Percentiles rank a stretch among this genome's conserved stretches.
These are phyloP conservation scores for Drosophila mayri DNA, from an alignment of 1,140 invertebrate genomes.

Conservation along the genomic window DNA sequence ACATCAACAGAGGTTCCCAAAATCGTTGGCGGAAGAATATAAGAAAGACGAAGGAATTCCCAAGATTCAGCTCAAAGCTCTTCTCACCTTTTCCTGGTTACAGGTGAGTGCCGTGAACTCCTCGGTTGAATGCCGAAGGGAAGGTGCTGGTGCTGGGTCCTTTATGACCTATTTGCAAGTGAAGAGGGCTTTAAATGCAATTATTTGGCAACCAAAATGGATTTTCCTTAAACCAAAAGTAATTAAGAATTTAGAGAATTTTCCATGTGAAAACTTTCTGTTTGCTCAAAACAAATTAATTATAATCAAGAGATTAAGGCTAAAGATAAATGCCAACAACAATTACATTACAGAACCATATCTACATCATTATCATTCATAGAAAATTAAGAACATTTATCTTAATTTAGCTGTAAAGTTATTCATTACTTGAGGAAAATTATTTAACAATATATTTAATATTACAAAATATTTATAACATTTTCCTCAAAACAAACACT, in stretches of 20 bases:
- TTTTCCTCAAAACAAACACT: not conserved
- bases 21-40: not conserved
- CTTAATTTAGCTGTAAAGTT: not conserved
- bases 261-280: not conserved
- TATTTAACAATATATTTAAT: not conserved
- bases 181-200: conserved; percentile 48
- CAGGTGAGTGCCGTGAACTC: conserved; percentile 40
- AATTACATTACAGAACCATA: not conserved
- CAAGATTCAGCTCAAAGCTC: conserved; percentile 35
- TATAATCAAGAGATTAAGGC: not conserved
- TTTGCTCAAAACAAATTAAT: not conserved
- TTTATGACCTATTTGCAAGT: conserved; percentile 54
- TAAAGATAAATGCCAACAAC: not conserved
- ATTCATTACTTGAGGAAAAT: not conserved
- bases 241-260: conserved; percentile 1
- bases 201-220: conserved; percentile 36
- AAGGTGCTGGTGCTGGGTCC: conserved; percentile 12
- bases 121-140: not conserved
- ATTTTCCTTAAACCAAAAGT: conserved; percentile 9
- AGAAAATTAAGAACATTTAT: not conserved
- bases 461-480: too few relatives aligned
- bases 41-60: not conserved
- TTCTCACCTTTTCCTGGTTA: conserved; percentile 40
- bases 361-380: not conserved
- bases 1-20: not conserved